A percentile compares a stretch with the other conserved stretches of the same genome.
Evolutionary conservation across 2,888 invertebrate genomes (phyloP).

Genomic region (Heteromyza rotundicornis): DNA sequence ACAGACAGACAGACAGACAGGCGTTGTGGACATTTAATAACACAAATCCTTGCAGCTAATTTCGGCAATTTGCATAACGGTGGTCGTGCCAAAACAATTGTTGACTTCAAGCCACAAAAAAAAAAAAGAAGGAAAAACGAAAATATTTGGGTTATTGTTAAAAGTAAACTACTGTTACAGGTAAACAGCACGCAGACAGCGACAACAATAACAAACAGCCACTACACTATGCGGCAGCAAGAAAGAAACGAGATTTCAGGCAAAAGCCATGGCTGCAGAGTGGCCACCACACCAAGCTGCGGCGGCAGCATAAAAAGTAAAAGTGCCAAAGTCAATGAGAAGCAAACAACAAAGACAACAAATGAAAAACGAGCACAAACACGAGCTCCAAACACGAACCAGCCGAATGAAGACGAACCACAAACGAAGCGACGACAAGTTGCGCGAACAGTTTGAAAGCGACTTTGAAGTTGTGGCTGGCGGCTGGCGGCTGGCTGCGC

Average conservation of each 20-base stretch:
- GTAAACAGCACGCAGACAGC: background rate
- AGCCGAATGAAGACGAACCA: background rate
- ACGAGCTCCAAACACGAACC: background rate
- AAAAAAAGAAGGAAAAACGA: background rate
- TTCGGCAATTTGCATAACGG: no score
- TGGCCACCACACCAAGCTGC: background rate
- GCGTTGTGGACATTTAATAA: no score
- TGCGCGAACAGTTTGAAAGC: background rate
- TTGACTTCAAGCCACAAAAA: background rate
- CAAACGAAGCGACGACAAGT: background rate
- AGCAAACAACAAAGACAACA: background rate
- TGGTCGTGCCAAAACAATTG: background rate
- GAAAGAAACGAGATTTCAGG: background rate
- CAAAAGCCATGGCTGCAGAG: background rate
- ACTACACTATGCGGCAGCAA: background rate
- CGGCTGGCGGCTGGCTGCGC: background rate
- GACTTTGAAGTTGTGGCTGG: background rate
- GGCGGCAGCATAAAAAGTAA: constrained; percentile 1
- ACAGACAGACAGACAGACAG: no score
- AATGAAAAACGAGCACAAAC: constrained; percentile 1
- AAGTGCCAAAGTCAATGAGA: constrained; percentile 7
- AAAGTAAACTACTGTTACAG: constrained; percentile 1
- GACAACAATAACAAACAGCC: background rate
- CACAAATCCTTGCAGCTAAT: no score
- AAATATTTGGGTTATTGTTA: constrained; percentile 4